A percentile compares a stretch with the other conserved stretches of the same genome.
phyloP scores from a whole-genome alignment of 2,797 vertebrate species.

The Lithobates sylvaticus region DNA sequence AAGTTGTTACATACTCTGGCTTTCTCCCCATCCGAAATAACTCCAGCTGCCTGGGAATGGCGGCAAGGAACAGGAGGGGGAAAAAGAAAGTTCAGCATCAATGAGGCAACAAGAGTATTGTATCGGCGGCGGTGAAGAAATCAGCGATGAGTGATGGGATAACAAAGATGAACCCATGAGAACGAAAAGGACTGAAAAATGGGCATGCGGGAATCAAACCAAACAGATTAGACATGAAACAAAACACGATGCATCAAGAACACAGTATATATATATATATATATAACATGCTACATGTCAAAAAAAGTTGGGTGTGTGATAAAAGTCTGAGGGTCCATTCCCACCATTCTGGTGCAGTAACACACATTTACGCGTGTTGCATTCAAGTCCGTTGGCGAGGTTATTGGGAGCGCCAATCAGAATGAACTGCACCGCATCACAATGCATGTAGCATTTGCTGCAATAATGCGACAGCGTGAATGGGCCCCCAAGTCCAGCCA shows the following conservation, averaged over 20 bases:
- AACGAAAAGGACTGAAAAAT: neutral
- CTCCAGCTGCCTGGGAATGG: slow-evolving; percentile 91
- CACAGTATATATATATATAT: no score
- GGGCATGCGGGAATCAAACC: neutral
- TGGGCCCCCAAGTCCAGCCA: no score
- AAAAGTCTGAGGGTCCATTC: no score
- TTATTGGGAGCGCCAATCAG: no score
- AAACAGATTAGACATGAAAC: neutral
- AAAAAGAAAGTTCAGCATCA: slow-evolving; percentile 72
- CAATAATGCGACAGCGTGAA: no score
- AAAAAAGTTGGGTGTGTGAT: neutral
- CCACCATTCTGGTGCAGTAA: no score
- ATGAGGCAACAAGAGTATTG: slow-evolving; percentile 39
- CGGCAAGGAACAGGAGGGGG: slow-evolving; percentile 77
- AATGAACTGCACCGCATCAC: no score
- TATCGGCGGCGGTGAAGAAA: slow-evolving; percentile 1
- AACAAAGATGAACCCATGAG: slow-evolving; percentile 12
- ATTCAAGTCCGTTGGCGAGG: no score
- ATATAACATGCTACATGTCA: neutral
- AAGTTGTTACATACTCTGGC: slow-evolving; percentile 91
- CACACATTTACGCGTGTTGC: no score
- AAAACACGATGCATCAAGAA: slow-evolving; percentile 22
- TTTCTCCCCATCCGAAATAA: slow-evolving; percentile 97
- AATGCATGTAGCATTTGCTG: no score
- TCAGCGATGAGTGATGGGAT: neutral